Percentiles rank a stretch among this genome's conserved stretches.
Evolutionary conservation across 1,140 invertebrate species (phyloP).

Genomic region (Elysia chlorotica): DNA sequence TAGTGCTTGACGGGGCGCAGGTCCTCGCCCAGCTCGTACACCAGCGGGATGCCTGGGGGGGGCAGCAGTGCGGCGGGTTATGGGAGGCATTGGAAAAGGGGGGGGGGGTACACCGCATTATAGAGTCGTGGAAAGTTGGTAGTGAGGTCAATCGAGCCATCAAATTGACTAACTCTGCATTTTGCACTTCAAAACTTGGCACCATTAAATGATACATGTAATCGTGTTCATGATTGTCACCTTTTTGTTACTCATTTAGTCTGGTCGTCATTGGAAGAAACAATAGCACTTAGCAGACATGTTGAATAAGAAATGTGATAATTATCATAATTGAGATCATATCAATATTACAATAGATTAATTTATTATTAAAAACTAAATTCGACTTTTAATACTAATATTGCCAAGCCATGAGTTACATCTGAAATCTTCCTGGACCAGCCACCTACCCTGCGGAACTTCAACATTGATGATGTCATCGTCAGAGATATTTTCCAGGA

Average conservation of each 20-base stretch:
- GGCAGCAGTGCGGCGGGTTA: not conserved
- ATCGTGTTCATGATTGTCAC: too few relatives aligned
- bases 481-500: not conserved
- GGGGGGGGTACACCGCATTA: not conserved
- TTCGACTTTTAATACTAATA: not conserved
- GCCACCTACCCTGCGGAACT: not conserved
- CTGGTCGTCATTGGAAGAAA: not conserved
- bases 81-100: not conserved
- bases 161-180: too few relatives aligned
- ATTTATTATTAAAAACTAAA: not conserved
- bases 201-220: too few relatives aligned
- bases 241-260: not conserved
- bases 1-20: constrained; percentile 88
- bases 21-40: constrained; percentile 90
- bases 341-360: not conserved
- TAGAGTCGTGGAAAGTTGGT: not conserved
- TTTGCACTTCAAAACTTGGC: too few relatives aligned
- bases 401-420: not conserved
- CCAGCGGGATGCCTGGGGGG: constrained; percentile 79
- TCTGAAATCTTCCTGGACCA: not conserved
- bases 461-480: not conserved
- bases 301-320: not conserved
- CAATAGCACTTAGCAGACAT: not conserved
- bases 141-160: not conserved
- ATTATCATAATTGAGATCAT: not conserved